These are phyloP conservation scores for Drosophila dunni DNA, from an alignment of 1,140 invertebrate genomes.

Conservation along the genomic window DNA sequence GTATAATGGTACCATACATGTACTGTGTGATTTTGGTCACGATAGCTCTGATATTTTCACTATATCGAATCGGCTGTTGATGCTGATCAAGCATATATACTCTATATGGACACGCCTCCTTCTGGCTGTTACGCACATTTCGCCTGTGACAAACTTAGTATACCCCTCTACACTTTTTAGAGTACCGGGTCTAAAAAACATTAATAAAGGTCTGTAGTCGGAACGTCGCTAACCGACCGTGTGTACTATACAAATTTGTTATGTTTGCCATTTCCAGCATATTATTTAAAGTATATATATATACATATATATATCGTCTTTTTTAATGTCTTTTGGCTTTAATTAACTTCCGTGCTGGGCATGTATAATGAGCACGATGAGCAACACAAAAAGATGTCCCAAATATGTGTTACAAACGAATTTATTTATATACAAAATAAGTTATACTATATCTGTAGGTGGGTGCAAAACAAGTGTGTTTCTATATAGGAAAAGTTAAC, in stretches of 20 bases:
- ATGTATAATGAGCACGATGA: constrained; percentile 64
- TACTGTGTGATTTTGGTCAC: too few species aligned
- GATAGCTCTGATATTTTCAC: too few species aligned
- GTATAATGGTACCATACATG: too few species aligned
- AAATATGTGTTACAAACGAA: constrained; percentile 30
- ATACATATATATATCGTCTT: constrained; percentile 25
- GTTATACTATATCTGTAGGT: not conserved
- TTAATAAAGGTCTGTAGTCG: constrained; percentile 24
- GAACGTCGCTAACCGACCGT: constrained; percentile 46
- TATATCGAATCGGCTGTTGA: too few species aligned
- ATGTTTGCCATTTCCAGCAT: constrained; percentile 39
- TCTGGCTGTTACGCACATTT: too few species aligned
- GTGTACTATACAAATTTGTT: constrained; percentile 31
- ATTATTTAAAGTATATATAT: constrained; percentile 20
- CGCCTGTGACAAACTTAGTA: too few species aligned
- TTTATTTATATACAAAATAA: not conserved
- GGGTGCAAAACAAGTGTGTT: not conserved
- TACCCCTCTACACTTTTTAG: too few species aligned
- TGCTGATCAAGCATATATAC: too few species aligned
- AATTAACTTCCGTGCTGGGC: constrained; percentile 68
- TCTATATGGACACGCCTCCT: too few species aligned
- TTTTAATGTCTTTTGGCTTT: constrained; percentile 69
- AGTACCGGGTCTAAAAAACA: not conserved
- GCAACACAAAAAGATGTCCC: constrained; percentile 35
- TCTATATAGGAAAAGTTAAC: constrained; percentile 28